Conservation (phyloP, 2,888 invertebrate species). For the Cephus sareptanus region DNA sequence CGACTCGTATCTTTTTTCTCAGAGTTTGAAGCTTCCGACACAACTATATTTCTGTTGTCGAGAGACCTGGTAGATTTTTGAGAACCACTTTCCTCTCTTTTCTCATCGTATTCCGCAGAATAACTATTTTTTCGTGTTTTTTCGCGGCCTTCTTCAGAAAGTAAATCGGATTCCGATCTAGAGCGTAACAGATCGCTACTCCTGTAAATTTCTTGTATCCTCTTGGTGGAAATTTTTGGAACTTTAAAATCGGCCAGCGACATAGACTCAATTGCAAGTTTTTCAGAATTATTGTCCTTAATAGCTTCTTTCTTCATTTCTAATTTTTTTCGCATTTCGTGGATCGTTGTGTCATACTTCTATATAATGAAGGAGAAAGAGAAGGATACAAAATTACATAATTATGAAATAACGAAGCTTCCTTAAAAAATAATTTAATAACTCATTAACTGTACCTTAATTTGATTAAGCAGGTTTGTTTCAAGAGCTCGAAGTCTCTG, state of each 20-base stretch:
- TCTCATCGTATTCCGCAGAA: conserved; percentile 14
- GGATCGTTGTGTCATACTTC: conserved; percentile 62
- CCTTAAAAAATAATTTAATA: background rate
- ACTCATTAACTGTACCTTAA: conserved; percentile 45
- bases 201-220: conserved; percentile 59
- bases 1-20: conserved; percentile 22
- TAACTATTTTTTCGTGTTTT: conserved; percentile 13
- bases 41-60: conserved; percentile 20
- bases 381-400: background rate
- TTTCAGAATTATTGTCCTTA: conserved; percentile 48
- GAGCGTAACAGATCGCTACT: conserved; percentile 57
- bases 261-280: conserved; percentile 58
- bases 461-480: conserved; percentile 60
- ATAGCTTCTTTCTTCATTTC: conserved; percentile 49
- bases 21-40: conserved; percentile 8
- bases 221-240: conserved; percentile 61
- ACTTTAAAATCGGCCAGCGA: conserved; percentile 59
- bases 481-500: conserved; percentile 58
- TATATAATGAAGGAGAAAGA: conserved; percentile 23
- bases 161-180: conserved; percentile 57
- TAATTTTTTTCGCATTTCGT: conserved; percentile 61
- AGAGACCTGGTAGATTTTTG: conserved; percentile 27
- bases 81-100: conserved; percentile 18
- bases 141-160: conserved; percentile 32
- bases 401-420: background rate